These are phyloP conservation scores for Pristionchus japonicus DNA, from an alignment of 2,888 invertebrate genomes.

Conservation along the genomic window DNA sequence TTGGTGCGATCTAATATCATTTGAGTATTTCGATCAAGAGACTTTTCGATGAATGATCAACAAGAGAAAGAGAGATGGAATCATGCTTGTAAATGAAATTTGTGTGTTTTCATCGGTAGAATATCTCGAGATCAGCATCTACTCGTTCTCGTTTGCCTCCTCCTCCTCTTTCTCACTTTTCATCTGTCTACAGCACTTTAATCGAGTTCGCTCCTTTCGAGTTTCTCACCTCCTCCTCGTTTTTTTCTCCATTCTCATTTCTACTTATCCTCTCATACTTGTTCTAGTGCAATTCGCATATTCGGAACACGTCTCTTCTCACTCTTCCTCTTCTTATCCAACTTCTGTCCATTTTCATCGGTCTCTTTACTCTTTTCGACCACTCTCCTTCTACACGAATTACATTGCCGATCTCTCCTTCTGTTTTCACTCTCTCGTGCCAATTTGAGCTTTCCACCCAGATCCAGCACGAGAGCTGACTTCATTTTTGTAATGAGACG, in stretches of 20 bases:
- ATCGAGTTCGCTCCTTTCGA: constrained; percentile 20
- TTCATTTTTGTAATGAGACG: neutral
- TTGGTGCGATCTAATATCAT: neutral
- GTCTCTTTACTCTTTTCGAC: constrained; percentile 23
- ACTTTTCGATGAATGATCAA: neutral
- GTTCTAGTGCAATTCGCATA: neutral
- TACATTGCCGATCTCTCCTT: constrained; percentile 18
- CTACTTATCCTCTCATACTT: neutral
- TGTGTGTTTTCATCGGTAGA: neutral
- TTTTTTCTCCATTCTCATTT: neutral
- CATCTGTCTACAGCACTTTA: constrained; percentile 1
- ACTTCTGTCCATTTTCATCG: neutral
- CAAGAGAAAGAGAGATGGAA: neutral
- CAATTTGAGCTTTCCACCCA: neutral
- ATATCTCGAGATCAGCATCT: neutral
- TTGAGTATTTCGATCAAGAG: neutral
- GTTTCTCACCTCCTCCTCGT: neutral
- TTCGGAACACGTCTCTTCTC: neutral
- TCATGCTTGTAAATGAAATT: neutral
- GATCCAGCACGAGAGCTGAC: neutral
- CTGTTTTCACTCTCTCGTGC: neutral
- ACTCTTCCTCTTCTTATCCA: neutral
- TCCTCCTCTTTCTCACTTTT: neutral
- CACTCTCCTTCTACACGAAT: neutral
- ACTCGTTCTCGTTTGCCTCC: neutral